Percentiles rank a stretch among this genome's conserved stretches.
Evolutionary conservation across 2,113 vertebrate genomes (phyloP).

Genomic region (Oncorhynchus nerka): DNA sequence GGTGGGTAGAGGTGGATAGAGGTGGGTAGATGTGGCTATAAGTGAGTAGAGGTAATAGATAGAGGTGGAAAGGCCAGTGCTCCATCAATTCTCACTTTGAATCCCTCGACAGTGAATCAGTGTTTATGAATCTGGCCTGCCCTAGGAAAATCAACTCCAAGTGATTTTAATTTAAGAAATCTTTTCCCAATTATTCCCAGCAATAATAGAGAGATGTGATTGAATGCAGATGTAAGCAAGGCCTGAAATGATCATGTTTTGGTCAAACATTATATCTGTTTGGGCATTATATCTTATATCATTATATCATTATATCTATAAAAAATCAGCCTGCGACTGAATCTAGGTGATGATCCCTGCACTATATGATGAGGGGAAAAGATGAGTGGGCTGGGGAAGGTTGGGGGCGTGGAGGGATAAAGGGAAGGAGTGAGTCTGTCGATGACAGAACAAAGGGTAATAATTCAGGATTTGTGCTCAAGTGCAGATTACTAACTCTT

Average conservation of each 20-base stretch:
- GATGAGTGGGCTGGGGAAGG: conserved; percentile 12
- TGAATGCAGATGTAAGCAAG: too few species aligned
- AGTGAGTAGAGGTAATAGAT: neutral
- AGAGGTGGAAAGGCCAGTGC: conserved; percentile 4
- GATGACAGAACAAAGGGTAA: conserved; percentile 4
- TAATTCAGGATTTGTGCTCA: conserved; percentile 51
- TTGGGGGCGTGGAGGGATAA: neutral
- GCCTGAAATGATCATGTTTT: too few species aligned
- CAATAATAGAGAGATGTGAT: too few species aligned
- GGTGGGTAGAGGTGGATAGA: neutral
- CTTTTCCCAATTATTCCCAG: too few species aligned
- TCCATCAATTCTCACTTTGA: conserved; percentile 18
- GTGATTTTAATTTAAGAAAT: too few species aligned
- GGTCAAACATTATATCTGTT: too few species aligned
- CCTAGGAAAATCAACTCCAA: too few species aligned
- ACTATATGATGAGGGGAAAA: conserved; percentile 21
- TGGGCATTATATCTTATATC: too few species aligned
- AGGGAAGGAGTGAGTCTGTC: conserved; percentile 5
- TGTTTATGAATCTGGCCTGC: too few species aligned
- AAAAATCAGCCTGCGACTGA: too few species aligned
- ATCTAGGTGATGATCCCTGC: too few species aligned
- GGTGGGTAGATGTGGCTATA: neutral
- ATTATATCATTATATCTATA: too few species aligned
- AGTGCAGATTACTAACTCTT: conserved; percentile 19
- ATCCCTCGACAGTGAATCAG: neutral